phyloP scores from a whole-genome alignment of 2,113 vertebrate species.

The Micromys minutus region DNA sequence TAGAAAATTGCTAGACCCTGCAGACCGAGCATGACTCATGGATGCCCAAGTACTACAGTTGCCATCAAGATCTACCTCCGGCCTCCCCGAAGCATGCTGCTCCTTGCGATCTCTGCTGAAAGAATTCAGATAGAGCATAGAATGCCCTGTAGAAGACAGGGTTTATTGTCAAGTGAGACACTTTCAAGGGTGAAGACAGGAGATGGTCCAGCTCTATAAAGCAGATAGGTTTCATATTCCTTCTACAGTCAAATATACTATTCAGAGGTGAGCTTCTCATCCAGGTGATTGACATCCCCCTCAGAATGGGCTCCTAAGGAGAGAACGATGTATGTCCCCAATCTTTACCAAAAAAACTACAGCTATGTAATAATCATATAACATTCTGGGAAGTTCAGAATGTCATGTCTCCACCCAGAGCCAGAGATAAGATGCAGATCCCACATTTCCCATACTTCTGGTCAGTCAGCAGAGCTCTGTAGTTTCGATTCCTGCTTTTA shows the following conservation, averaged over 20 bases:
- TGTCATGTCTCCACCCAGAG: neutral
- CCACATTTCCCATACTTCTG: neutral
- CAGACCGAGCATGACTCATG: neutral
- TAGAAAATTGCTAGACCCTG: neutral
- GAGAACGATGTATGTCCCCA: neutral
- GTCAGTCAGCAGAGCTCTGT: neutral
- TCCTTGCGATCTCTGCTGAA: neutral
- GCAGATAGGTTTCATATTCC: neutral
- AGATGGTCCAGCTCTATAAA: neutral
- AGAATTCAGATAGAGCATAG: neutral
- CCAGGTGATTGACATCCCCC: neutral
- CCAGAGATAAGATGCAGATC: neutral
- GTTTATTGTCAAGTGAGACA: neutral
- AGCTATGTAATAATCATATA: neutral
- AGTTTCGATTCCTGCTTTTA: neutral
- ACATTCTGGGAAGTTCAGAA: neutral
- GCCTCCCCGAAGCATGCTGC: neutral
- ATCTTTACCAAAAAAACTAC: neutral
- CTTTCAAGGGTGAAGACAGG: no score
- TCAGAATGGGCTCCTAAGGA: no score
- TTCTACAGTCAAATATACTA: no score
- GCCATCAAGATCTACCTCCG: neutral
- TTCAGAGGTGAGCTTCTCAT: neutral
- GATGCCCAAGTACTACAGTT: neutral
- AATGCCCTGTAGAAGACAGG: neutral